These are phyloP conservation scores for Saturnia pavonia DNA, from an alignment of 2,888 invertebrate species.

Conservation along the genomic window DNA sequence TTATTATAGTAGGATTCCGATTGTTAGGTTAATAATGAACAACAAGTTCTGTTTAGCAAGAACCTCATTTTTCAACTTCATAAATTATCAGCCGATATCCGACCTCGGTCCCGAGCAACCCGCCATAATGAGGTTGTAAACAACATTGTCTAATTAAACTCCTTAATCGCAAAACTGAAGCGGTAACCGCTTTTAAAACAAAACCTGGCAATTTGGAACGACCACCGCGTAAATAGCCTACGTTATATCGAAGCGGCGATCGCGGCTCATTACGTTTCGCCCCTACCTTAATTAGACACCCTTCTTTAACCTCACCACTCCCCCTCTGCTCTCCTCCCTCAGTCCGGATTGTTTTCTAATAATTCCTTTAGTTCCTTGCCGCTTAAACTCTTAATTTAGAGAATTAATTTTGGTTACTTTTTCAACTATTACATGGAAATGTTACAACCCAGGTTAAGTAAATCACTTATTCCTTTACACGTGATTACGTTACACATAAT, in stretches of 20 bases:
- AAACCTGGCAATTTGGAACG: constrained; percentile 80
- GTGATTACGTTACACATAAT: too few species aligned
- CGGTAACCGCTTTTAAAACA: constrained; percentile 81
- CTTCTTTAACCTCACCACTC: constrained; percentile 46
- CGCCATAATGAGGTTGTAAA: constrained; percentile 80
- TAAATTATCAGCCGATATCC: constrained; percentile 77
- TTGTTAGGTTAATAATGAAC: constrained; percentile 62
- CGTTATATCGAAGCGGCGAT: constrained; percentile 80
- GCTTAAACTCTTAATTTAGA: constrained; percentile 61
- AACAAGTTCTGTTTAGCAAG: constrained; percentile 62
- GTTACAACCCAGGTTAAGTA: too few species aligned
- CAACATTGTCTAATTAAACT: constrained; percentile 81
- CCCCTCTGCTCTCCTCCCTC: constrained; percentile 37
- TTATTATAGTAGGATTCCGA: too few species aligned
- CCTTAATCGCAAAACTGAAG: constrained; percentile 82
- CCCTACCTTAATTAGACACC: constrained; percentile 76
- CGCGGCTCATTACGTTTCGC: constrained; percentile 79
- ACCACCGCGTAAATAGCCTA: constrained; percentile 78
- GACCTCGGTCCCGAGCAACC: constrained; percentile 65
- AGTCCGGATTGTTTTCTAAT: constrained; percentile 77
- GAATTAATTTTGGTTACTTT: background rate
- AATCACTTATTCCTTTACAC: too few species aligned
- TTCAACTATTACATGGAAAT: background rate
- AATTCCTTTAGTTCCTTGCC: constrained; percentile 74
- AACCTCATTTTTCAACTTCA: constrained; percentile 77